phyloP scores from a whole-genome alignment of 2,113 vertebrate species.

The Pyxicephalus adspersus region DNA sequence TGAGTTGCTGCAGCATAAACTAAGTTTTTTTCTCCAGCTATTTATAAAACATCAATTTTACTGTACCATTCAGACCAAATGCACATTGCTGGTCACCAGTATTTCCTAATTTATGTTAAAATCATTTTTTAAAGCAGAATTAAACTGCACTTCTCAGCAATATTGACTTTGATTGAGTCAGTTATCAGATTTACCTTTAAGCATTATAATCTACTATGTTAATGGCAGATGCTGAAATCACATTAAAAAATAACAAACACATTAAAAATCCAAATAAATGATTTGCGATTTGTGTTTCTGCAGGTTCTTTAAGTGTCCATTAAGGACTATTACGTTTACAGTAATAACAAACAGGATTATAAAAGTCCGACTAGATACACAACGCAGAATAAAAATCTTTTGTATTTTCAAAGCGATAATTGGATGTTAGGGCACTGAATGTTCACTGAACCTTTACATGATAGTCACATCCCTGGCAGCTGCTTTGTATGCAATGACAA shows the following conservation, averaged over 20 bases:
- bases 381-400: constrained; percentile 31
- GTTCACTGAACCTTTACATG: constrained; percentile 47
- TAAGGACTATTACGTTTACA: constrained; percentile 41
- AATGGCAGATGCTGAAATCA: constrained; percentile 39
- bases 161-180: background rate
- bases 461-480: constrained; percentile 46
- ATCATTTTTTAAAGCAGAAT: too few relatives aligned
- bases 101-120: too few relatives aligned
- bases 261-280: background rate
- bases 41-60: too few relatives aligned
- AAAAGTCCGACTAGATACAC: constrained; percentile 36
- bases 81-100: too few relatives aligned
- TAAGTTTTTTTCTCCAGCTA: too few relatives aligned
- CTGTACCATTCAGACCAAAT: too few relatives aligned
- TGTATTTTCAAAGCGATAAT: constrained; percentile 41
- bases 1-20: too few relatives aligned
- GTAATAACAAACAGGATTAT: constrained; percentile 45
- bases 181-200: background rate
- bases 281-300: background rate
- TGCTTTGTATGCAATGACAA: constrained; percentile 56
- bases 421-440: constrained; percentile 47
- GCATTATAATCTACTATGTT: constrained; percentile 8
- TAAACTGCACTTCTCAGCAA: background rate
- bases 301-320: constrained; percentile 13
- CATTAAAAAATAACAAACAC: constrained; percentile 26